Base-by-base conservation (phyloP, 2,888 invertebrate species). In the Oscheius sp. region DNA sequence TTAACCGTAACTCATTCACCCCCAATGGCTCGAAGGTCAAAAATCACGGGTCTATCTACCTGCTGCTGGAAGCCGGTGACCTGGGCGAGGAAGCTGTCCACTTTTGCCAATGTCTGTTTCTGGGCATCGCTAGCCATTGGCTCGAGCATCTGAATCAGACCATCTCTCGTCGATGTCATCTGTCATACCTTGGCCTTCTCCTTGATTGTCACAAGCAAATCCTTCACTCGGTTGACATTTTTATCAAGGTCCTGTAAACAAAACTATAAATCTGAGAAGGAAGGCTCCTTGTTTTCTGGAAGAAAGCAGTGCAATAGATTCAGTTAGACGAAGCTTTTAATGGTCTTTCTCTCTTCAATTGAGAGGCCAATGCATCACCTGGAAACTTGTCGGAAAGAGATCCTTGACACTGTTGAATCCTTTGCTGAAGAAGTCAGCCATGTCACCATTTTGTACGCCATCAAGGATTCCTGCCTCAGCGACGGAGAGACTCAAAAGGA, bases 341-440 rank as follows among this genome's bases (percentile, higher is more conserved):
- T 35, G 5, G 5, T 6, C 35, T 9, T 9, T 35, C 9, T 9
- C 35, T 9, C 35, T 35, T 3, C 35, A 35, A 35, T 9, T 3
- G 35, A 35, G 35, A 35, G 5, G 5, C 35, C 35, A 49, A 49
- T 9, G 49, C 5, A 18, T 46, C 6, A 66, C 66, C 52, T 49
- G 29, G 27, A 66, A 49, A 58, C 74, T 69, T 49, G 72, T 73
- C 41, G 82, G 76, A 71, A 82, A 78, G 55, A 84, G 77, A 41
- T 81, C 79, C 66, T 82, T 79, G 35, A 79, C 78, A 45, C 72
- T 72, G 23, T 78, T 68, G 78, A 79, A 84, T 46, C 74, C 56
- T n/a, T 73, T 69, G 12, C 72, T 69, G 80, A 84, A 84, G 76
- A 84, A 84, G 70, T 78, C 76, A 27, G 80, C 83, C 43, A 80